phyloP scores from a whole-genome alignment of 2,797 vertebrate genomes.

The Botia almorhae region DNA sequence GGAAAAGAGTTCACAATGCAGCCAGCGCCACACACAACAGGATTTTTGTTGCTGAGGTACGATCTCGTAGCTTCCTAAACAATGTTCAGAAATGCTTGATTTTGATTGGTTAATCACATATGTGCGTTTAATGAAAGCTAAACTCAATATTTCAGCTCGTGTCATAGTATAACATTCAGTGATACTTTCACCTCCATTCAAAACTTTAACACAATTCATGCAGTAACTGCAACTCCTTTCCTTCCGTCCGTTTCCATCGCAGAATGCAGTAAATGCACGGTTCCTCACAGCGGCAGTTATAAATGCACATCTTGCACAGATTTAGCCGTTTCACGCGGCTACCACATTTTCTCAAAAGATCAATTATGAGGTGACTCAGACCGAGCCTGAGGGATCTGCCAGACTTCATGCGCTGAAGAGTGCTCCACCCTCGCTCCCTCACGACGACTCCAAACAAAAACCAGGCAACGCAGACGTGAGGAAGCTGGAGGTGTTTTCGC shows the following conservation, averaged over 20 bases:
- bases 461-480: slow-evolving; percentile 55
- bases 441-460: slow-evolving; percentile 72
- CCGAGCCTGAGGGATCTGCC: slow-evolving; percentile 75
- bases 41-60: background rate
- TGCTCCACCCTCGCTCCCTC: slow-evolving; percentile 72
- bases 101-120: too few relatives aligned
- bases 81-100: too few relatives aligned
- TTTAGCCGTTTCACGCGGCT: slow-evolving; percentile 73
- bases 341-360: slow-evolving; percentile 79
- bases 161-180: background rate
- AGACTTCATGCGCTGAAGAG: slow-evolving; percentile 68
- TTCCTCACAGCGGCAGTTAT: slow-evolving; percentile 52
- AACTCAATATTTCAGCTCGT: background rate
- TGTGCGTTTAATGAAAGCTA: background rate
- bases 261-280: slow-evolving; percentile 58
- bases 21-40: background rate
- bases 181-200: slow-evolving; percentile 52
- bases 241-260: slow-evolving; percentile 59
- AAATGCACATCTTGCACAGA: slow-evolving; percentile 76
- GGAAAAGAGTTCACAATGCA: slow-evolving; percentile 58
- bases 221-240: slow-evolving; percentile 59
- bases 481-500: slow-evolving; percentile 71
- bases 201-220: slow-evolving; percentile 53
- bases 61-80: too few relatives aligned
- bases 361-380: slow-evolving; percentile 80